A percentile compares a stretch with the other conserved stretches of the same genome.
Conservation (phyloP, 2,113 vertebrate species). For the Sylvicapra grimmia region DNA sequence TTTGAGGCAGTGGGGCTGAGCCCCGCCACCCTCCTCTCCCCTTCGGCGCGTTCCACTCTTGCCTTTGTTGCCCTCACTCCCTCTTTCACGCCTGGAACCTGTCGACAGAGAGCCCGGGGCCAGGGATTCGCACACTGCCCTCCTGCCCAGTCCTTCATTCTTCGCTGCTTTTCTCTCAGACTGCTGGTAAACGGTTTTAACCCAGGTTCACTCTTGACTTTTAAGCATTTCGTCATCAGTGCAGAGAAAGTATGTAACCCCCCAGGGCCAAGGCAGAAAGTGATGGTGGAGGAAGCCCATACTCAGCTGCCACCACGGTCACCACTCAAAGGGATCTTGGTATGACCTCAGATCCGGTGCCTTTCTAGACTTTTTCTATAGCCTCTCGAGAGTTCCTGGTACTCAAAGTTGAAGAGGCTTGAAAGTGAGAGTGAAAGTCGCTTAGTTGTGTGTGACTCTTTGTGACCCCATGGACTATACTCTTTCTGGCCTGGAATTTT, state of each 20-base stretch:
- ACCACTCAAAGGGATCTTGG: background rate
- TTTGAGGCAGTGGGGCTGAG: rapidly evolving
- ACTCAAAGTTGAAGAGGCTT: background rate
- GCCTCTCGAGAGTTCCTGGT: background rate
- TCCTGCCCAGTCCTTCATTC: background rate
- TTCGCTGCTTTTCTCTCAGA: background rate
- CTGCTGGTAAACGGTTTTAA: background rate
- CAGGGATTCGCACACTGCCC: background rate
- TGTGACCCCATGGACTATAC: background rate
- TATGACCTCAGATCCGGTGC: background rate
- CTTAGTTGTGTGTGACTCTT: background rate
- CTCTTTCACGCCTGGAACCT: background rate
- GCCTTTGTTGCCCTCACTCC: background rate
- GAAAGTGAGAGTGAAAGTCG: background rate
- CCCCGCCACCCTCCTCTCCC: background rate
- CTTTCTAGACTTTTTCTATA: background rate
- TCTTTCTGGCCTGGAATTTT: background rate
- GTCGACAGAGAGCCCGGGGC: background rate
- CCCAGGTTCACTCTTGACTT: background rate
- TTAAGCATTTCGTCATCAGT: background rate
- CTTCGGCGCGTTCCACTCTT: background rate
- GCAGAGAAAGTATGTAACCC: background rate
- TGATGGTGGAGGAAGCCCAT: background rate
- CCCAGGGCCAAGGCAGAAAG: background rate
- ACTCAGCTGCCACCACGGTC: background rate